Percentiles rank a stretch among this genome's conserved stretches.
Conservation (phyloP, 2,113 vertebrate genomes). For the Galemys pyrenaicus region DNA sequence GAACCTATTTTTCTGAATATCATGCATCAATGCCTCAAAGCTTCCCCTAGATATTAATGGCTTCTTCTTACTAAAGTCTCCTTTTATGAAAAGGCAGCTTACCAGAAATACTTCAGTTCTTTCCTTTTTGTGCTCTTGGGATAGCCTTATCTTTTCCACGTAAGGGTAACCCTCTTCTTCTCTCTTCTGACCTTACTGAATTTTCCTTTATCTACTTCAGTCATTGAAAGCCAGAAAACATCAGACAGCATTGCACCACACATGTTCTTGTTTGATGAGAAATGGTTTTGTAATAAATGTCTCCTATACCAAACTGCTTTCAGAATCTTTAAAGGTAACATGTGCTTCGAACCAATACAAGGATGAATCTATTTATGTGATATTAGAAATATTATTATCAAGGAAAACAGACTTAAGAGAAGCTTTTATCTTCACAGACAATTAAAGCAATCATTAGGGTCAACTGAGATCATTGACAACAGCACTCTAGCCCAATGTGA, state of each 20-base stretch:
- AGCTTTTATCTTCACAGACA: background rate
- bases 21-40: background rate
- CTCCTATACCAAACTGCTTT: background rate
- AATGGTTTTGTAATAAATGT: slow-evolving; percentile 18
- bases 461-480: background rate
- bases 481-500: background rate
- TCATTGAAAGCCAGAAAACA: slow-evolving; percentile 29
- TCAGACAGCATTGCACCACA: background rate
- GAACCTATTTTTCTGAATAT: background rate
- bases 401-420: slow-evolving; percentile 36
- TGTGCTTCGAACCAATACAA: background rate
- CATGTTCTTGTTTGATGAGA: slow-evolving; percentile 3
- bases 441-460: background rate
- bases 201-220: background rate
- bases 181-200: background rate
- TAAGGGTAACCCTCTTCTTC: slow-evolving; percentile 36
- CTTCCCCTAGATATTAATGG: background rate
- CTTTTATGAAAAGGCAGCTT: background rate
- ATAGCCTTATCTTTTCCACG: background rate
- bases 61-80: background rate
- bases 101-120: slow-evolving; percentile 29
- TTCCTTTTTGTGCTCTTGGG: background rate
- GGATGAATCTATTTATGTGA: slow-evolving; percentile 9
- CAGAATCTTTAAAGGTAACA: slow-evolving; percentile 35
- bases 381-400: slow-evolving; percentile 27